These are phyloP conservation scores for Malacosoma neustria DNA, from an alignment of 2,888 invertebrate genomes.

Conservation along the genomic window DNA sequence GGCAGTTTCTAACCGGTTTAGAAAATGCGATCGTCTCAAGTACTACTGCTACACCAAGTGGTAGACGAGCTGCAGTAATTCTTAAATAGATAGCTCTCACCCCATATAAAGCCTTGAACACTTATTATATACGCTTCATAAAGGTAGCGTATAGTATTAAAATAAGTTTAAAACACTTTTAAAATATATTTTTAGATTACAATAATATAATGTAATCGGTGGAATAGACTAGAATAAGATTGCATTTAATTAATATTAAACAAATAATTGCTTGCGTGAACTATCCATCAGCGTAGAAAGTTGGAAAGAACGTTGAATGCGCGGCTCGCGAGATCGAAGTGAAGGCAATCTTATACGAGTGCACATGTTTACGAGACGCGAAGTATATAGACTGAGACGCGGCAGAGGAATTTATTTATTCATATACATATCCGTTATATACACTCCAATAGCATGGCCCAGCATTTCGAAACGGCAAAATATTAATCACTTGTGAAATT, in stretches of 20 bases:
- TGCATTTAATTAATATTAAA: constrained; percentile 73
- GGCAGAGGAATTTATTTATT: constrained; percentile 17
- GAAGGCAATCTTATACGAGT: constrained; percentile 13
- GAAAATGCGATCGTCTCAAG: constrained; percentile 53
- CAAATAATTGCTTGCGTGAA: constrained; percentile 67
- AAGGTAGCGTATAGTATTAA: neutral
- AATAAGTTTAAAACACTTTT: neutral
- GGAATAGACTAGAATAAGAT: constrained; percentile 31
- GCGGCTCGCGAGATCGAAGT: constrained; percentile 29
- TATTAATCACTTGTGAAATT: too few relatives aligned
- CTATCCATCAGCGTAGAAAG: constrained; percentile 71
- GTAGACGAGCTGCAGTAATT: constrained; percentile 29
- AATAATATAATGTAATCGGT: neutral
- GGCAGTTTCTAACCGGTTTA: constrained; percentile 75
- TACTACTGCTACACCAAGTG: constrained; percentile 20
- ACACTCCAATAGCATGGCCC: neutral
- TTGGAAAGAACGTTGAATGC: constrained; percentile 54
- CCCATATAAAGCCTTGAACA: constrained; percentile 32
- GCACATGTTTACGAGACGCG: constrained; percentile 45
- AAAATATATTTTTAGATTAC: neutral
- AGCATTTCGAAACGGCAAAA: neutral
- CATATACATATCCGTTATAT: constrained; percentile 3
- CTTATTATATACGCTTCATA: neutral
- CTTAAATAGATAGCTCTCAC: constrained; percentile 45
- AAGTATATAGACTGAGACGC: constrained; percentile 63